Evolutionary conservation across 2,797 vertebrate genomes (phyloP), one percentile per base, ranked within the genome.

Genomic region (Ara ararauna): DNA sequence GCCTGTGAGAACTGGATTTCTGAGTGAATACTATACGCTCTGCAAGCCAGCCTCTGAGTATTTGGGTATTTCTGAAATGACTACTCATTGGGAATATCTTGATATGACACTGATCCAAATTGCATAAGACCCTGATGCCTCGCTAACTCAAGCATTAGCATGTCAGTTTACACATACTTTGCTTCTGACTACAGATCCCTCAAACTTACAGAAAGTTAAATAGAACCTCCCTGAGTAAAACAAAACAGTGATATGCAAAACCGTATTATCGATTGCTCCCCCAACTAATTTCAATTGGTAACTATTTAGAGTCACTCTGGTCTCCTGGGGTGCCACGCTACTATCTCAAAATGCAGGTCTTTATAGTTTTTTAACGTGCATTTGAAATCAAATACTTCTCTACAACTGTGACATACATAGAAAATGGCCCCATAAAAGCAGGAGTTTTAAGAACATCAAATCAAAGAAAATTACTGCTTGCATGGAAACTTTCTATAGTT

Each of bases 381-480:
- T 87, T 89, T 93, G 40, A 93, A 96, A 79, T 53, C n/a, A 81
- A 92, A 73, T 77, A 34, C 62, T 48, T 58, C 45, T 76, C 51
- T 74, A 38, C 24, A 51, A 26, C 65, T 48, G 40, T 81, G 80
- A 85, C 47, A 68, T n/a, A 44, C n/a, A 72, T 14, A 91, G 71
- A 90, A 92, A 84, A 81, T 47, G 62, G 58, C 47, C 58, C 79
- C 60, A 89, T 48, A 73, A 92, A 94, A 92, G 44, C 56, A 91
- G 36, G 27, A 90, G 58, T 73, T 94, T 92, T 90, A 91, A 94
- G 91, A 85, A 91, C 73, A 82, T 77, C 50, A 89, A 93, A 94
- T 96, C 83, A 90, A 94, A 89, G 86, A 67, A 89, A 96, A 97
- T 96, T 93, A 89, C 68, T 93, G 75, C 93, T 94, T 95, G 90